phyloP scores from a whole-genome alignment of 2,888 invertebrate genomes.

The Eremobia ochroleuca region DNA sequence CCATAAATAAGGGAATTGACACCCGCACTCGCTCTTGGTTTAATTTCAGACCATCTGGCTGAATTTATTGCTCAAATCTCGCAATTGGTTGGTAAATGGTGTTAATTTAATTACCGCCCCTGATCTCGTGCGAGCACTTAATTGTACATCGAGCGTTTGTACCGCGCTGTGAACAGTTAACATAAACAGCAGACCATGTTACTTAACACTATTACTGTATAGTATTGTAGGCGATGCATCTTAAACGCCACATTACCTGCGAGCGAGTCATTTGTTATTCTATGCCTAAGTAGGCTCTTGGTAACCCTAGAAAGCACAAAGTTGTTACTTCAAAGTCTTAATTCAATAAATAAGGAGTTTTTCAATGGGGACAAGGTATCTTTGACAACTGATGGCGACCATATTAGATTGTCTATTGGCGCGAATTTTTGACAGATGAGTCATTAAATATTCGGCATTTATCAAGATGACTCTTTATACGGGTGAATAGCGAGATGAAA shows the following conservation, averaged over 20 bases:
- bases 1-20: conserved; percentile 72
- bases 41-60: conserved; percentile 75
- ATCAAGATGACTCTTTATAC: not conserved
- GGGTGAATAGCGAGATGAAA: not conserved
- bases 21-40: conserved; percentile 68
- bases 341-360: not conserved
- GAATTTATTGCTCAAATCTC: conserved; percentile 86
- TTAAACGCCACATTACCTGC: conserved; percentile 33
- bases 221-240: conserved; percentile 57
- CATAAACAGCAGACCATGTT: conserved; percentile 68
- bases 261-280: conserved; percentile 40
- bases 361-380: not conserved
- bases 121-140: conserved; percentile 74
- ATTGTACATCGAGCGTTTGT: conserved; percentile 64
- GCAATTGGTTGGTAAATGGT: conserved; percentile 85
- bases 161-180: conserved; percentile 69
- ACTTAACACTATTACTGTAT: conserved; percentile 68
- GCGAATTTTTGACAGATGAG: not conserved
- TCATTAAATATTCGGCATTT: not conserved
- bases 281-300: conserved; percentile 15
- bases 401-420: not conserved
- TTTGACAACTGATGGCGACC: not conserved
- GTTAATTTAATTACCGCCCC: conserved; percentile 86
- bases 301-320: conserved; percentile 27
- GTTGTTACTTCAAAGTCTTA: conserved; percentile 17